These are phyloP conservation scores for Onchidella celtica DNA, from an alignment of 2,888 invertebrate genomes.

Conservation along the genomic window DNA sequence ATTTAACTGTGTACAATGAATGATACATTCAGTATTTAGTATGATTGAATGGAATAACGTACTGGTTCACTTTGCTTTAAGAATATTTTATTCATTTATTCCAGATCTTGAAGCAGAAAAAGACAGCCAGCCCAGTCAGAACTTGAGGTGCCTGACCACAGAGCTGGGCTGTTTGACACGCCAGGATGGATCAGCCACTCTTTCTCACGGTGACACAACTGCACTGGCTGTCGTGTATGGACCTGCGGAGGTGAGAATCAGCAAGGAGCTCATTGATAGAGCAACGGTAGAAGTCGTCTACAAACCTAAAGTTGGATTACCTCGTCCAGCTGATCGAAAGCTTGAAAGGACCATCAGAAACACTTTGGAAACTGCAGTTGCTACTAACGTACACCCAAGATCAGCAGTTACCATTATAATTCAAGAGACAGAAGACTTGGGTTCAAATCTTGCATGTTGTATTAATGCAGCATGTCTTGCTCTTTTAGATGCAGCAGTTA, in stretches of 20 bases:
- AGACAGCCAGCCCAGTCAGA: not conserved
- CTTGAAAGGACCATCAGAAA: slow-evolving; percentile 88
- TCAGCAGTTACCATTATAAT: slow-evolving; percentile 89
- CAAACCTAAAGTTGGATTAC: slow-evolving; percentile 88
- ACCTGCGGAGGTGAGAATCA: slow-evolving; percentile 88
- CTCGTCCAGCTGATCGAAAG: slow-evolving; percentile 86
- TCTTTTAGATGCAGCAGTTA: slow-evolving; percentile 90
- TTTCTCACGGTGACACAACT: slow-evolving; percentile 86
- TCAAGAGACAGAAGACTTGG: slow-evolving; percentile 90
- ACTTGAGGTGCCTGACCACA: slow-evolving; percentile 62
- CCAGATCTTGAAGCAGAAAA: slow-evolving; percentile 41
- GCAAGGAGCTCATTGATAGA: slow-evolving; percentile 89
- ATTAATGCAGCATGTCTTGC: slow-evolving; percentile 92
- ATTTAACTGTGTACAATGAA: too few species aligned
- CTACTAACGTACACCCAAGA: slow-evolving; percentile 88
- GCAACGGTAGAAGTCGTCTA: slow-evolving; percentile 90
- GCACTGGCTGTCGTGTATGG: slow-evolving; percentile 90
- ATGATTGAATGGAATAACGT: too few species aligned
- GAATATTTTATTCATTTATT: too few species aligned
- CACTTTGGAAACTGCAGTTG: slow-evolving; percentile 88
- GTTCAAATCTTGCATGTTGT: slow-evolving; percentile 86
- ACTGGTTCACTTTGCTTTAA: too few species aligned
- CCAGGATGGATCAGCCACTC: slow-evolving; percentile 73
- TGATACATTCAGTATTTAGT: too few species aligned
- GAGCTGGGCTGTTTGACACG: slow-evolving; percentile 69